These are phyloP conservation scores for Piscicola geometra DNA, from an alignment of 2,888 invertebrate species.

Conservation along the genomic window DNA sequence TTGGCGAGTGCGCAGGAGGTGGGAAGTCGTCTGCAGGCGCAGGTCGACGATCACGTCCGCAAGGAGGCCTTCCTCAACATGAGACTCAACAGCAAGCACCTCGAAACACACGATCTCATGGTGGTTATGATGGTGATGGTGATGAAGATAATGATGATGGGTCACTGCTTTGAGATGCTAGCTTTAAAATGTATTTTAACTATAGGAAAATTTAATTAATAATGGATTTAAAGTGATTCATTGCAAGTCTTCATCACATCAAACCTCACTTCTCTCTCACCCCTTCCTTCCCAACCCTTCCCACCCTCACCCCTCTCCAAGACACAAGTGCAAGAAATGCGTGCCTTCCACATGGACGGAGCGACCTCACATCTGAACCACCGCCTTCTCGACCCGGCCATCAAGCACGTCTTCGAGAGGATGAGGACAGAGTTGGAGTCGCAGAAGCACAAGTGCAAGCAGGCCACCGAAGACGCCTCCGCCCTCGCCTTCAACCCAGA, in stretches of 20 bases:
- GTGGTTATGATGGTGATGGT: no score
- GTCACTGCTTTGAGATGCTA: no score
- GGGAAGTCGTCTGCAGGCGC: slow-evolving; percentile 37
- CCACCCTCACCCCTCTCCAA: slow-evolving; percentile 52
- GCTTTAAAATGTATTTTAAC: slow-evolving; percentile 3
- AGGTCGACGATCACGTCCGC: slow-evolving; percentile 71
- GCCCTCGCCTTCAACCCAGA: slow-evolving; percentile 99
- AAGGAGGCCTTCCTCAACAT: slow-evolving; percentile 87
- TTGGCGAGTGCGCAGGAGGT: not conserved
- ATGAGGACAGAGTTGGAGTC: slow-evolving; percentile 82
- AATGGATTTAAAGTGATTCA: no score
- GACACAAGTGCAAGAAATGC: slow-evolving; percentile 90
- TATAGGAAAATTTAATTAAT: no score
- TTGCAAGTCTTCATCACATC: no score
- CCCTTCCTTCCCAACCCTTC: no score
- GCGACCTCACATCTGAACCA: slow-evolving; percentile 69
- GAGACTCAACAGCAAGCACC: slow-evolving; percentile 87
- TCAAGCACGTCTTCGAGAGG: slow-evolving; percentile 84
- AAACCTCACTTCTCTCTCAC: no score
- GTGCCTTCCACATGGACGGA: slow-evolving; percentile 76
- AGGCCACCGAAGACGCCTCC: slow-evolving; percentile 91
- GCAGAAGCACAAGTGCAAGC: slow-evolving; percentile 83
- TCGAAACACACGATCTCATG: slow-evolving; percentile 91
- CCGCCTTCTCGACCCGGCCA: slow-evolving; percentile 86
- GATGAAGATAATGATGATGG: no score